Evolutionary conservation across 2,113 vertebrate species (phyloP), one percentile per base, ranked within the genome.

Genomic region (Nothoprocta perdicaria): DNA sequence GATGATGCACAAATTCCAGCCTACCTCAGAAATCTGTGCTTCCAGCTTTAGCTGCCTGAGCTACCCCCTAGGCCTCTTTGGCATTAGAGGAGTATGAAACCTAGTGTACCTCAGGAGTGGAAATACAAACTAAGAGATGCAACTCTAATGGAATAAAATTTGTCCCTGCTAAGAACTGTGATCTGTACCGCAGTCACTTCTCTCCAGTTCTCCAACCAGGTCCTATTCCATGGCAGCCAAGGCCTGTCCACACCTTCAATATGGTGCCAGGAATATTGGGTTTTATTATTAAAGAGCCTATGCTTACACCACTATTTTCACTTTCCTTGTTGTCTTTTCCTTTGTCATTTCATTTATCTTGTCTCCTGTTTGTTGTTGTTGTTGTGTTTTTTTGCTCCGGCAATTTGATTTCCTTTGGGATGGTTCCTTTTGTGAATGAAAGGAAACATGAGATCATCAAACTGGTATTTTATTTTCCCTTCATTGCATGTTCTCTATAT

Each of bases 401-500:
- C 71, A 68, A 81, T 83, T 93, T 92, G 65, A 61, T 92, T 93
- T 41, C 78, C 63, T 65, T 85, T 0, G 0, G 69, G 84, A 72
- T 84, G 88, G 43, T 95, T 96, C 80, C 85, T 94, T 96, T 91
- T 95, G 68, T 78, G 63, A 85, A 31, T 62, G 86, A 91, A 95
- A 96, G 92, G 93, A 93, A 96, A 81, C 85, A 87, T 29, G 12
- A 78, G 50, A 72, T 65, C 86, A 90, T 94, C 79, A 81, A 89
- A 80, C 53, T 2, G 58, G 38, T 92, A 61, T 78, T 95, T 92
- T 92, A 84, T 95, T 96, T 95, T 82, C 83, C 48, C 78, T 87
- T 95, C 95, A 92, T 90, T 94, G 80, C 93, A 93, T 96, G 93
- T 95, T 81, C 67, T 82, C 87, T 97, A 88, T 95, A 95, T 91